These are phyloP conservation scores for Alcis repandata DNA, from an alignment of 2,888 invertebrate species.

Conservation along the genomic window DNA sequence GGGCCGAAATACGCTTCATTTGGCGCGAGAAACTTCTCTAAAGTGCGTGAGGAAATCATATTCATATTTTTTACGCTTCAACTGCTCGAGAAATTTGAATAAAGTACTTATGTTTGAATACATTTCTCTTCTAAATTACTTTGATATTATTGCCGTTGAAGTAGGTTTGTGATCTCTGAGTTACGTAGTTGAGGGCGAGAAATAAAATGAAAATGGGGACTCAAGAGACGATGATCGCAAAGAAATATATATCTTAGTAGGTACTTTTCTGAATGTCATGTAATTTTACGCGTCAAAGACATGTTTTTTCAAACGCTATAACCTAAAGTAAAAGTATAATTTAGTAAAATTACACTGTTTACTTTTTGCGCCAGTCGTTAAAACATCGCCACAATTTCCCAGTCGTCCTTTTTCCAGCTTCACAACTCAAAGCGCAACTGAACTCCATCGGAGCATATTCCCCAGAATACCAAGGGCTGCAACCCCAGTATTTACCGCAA, in stretches of 20 bases:
- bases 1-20: conserved; percentile 85
- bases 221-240: background rate
- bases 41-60: conserved; percentile 82
- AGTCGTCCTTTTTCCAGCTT: background rate
- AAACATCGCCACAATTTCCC: background rate
- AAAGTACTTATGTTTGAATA: conserved; percentile 59
- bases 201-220: conserved; percentile 1
- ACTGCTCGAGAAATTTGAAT: conserved; percentile 83
- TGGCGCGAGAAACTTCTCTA: conserved; percentile 79
- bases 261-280: too few relatives aligned
- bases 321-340: too few relatives aligned
- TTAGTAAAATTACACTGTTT: too few relatives aligned
- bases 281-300: too few relatives aligned
- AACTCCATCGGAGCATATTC: conserved; percentile 59
- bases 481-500: conserved; percentile 53
- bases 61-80: conserved; percentile 85
- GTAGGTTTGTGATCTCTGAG: conserved; percentile 29
- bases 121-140: conserved; percentile 52
- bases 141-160: conserved; percentile 43
- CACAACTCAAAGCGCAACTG: conserved; percentile 47
- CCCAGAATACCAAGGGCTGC: conserved; percentile 32
- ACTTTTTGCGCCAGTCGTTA: too few relatives aligned
- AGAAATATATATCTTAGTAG: background rate
- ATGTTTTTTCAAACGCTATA: too few relatives aligned
- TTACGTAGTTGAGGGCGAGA: conserved; percentile 19